Evolutionary conservation across 2,797 vertebrate genomes (phyloP).

Genomic region (Dromococcyx pavoninus): DNA sequence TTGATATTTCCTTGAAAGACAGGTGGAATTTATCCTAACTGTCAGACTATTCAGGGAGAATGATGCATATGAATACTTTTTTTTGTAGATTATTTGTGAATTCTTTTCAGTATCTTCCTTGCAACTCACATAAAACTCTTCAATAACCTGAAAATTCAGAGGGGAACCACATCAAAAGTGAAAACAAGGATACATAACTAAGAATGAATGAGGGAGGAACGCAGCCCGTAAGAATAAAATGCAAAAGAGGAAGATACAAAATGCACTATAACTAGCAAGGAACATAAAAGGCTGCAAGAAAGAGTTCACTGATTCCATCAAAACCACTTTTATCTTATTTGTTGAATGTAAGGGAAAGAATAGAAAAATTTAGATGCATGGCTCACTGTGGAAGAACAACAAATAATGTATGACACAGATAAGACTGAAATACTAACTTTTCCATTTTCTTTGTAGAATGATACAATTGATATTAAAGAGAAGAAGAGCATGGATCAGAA

Average conservation of each 20-base stretch:
- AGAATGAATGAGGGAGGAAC: not conserved
- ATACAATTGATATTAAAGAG: not conserved
- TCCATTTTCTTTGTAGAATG: not conserved
- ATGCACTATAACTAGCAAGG: not conserved
- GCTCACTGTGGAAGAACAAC: not conserved
- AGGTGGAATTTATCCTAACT: not conserved
- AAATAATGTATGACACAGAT: not conserved
- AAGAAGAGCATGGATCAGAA: not conserved
- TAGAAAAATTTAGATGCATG: not conserved
- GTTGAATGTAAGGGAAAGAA: not conserved
- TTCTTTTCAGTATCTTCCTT: not conserved
- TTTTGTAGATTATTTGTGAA: not conserved
- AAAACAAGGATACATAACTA: not conserved
- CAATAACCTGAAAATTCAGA: not conserved
- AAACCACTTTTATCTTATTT: not conserved
- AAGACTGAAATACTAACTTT: not conserved
- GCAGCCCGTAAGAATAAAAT: not conserved
- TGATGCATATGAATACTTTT: not conserved
- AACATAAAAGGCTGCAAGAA: not conserved
- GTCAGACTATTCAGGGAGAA: not conserved
- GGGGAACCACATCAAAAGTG: not conserved
- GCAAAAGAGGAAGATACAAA: not conserved
- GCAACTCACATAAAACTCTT: not conserved
- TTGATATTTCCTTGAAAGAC: not conserved
- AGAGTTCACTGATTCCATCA: not conserved